Evolutionary conservation across 2,888 invertebrate genomes (phyloP).

Genomic region (Lasius platythorax): DNA sequence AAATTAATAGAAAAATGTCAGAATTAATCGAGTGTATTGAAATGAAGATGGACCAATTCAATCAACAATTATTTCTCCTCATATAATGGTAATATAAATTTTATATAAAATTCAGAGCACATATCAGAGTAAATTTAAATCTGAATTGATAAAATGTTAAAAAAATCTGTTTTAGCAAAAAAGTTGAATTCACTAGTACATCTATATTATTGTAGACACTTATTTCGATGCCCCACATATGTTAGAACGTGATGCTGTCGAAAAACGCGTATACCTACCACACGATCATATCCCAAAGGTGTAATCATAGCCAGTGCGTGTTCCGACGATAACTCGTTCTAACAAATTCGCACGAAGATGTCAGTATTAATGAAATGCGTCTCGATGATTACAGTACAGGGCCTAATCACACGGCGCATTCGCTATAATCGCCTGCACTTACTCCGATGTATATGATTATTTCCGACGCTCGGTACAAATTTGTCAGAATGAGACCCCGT

Average conservation of each 20-base stretch:
- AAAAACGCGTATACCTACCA: conserved; percentile 28
- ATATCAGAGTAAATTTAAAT: background rate
- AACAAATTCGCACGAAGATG: conserved; percentile 47
- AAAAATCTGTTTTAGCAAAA: background rate
- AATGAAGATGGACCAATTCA: background rate
- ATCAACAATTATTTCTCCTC: too few relatives aligned
- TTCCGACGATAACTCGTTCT: conserved; percentile 39
- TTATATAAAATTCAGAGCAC: background rate
- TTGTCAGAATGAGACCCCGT: conserved; percentile 37
- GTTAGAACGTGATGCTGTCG: conserved; percentile 16
- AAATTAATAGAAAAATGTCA: background rate
- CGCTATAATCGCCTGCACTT: conserved; percentile 37
- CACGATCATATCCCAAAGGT: conserved; percentile 30
- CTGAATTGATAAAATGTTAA: background rate
- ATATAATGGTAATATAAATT: background rate
- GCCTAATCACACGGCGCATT: conserved; percentile 33
- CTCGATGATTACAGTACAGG: conserved; percentile 36
- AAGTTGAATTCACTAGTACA: background rate
- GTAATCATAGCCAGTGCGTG: conserved; percentile 32
- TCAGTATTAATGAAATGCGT: conserved; percentile 47
- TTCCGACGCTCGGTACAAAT: conserved; percentile 42
- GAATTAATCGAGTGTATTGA: background rate
- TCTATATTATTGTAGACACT: conserved; percentile 6
- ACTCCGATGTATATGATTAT: conserved; percentile 49
- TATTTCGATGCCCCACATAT: background rate